Conservation (phyloP, 1,140 invertebrate genomes). For the Ceratina calcarata region DNA sequence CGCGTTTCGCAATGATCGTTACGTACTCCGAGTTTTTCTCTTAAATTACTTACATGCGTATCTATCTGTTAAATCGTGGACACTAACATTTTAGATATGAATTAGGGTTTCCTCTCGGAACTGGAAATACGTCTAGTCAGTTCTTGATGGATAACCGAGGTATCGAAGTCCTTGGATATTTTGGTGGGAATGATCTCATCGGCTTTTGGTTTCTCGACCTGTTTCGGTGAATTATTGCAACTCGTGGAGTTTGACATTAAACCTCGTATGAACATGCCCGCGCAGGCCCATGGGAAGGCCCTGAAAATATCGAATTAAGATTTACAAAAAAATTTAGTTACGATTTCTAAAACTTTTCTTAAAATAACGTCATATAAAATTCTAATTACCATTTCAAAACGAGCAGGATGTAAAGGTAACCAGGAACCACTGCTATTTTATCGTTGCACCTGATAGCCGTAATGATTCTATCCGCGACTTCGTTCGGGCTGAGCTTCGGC, state of each 20-base stretch:
- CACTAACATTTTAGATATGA: too few relatives aligned
- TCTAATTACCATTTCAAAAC: conserved; percentile 85
- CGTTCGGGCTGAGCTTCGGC: conserved; percentile 91
- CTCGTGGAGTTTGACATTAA: conserved; percentile 82
- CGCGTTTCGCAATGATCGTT: too few relatives aligned
- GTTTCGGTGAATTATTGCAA: neutral
- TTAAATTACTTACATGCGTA: neutral
- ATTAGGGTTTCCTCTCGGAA: conserved; percentile 78
- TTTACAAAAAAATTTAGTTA: too few relatives aligned
- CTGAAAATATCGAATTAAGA: conserved; percentile 75
- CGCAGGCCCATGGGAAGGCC: conserved; percentile 85
- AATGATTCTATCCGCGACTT: conserved; percentile 92
- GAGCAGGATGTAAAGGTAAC: conserved; percentile 84
- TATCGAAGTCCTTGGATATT: conserved; percentile 69
- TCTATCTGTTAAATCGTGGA: neutral
- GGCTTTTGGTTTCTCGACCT: neutral
- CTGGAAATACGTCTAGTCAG: conserved; percentile 74
- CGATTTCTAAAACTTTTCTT: too few relatives aligned
- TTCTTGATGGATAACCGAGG: conserved; percentile 71
- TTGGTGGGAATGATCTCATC: conserved; percentile 36
- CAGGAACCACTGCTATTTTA: conserved; percentile 88
- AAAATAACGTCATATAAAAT: neutral
- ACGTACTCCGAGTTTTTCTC: too few relatives aligned
- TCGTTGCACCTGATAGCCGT: conserved; percentile 91
- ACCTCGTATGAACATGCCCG: conserved; percentile 83